Conservation (phyloP, 2,797 vertebrate species). For the Danio kyathit region DNA sequence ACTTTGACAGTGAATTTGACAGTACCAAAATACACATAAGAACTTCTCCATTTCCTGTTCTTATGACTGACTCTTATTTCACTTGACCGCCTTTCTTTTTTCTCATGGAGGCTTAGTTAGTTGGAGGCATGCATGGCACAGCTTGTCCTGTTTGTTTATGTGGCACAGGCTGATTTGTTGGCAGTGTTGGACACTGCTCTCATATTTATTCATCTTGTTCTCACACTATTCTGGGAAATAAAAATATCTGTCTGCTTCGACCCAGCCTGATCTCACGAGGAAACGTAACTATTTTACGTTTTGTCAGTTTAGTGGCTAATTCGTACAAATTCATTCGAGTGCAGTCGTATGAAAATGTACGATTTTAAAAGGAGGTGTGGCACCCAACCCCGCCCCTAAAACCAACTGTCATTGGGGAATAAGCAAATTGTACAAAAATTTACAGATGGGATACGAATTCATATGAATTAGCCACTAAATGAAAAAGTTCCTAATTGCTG, state of each 20-base stretch:
- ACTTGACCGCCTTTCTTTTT: constrained; percentile 23
- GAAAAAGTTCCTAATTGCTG: too few relatives aligned
- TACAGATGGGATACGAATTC: too few relatives aligned
- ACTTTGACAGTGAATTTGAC: constrained; percentile 20
- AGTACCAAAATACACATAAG: constrained; percentile 25
- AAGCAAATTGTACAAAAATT: too few relatives aligned
- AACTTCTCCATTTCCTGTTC: constrained; percentile 39
- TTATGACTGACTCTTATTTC: constrained; percentile 31
- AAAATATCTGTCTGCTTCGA: not conserved
- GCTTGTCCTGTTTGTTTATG: constrained; percentile 48
- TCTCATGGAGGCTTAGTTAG: constrained; percentile 24
- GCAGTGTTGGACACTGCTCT: not conserved
- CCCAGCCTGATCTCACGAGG: not conserved
- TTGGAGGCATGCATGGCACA: constrained; percentile 39
- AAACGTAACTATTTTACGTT: too few relatives aligned
- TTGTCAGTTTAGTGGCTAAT: too few relatives aligned
- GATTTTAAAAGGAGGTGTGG: too few relatives aligned
- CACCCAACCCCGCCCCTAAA: too few relatives aligned
- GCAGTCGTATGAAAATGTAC: too few relatives aligned
- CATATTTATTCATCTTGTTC: constrained; percentile 49
- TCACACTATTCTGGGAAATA: constrained; percentile 57
- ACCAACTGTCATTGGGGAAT: too few relatives aligned
- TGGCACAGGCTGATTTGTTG: not conserved
- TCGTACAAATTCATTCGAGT: too few relatives aligned
- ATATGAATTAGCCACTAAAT: too few relatives aligned